A percentile compares a stretch with the other conserved stretches of the same genome.
Evolutionary conservation across 2,888 invertebrate species (phyloP).

Genomic region (Acanthosepion lycidas): DNA sequence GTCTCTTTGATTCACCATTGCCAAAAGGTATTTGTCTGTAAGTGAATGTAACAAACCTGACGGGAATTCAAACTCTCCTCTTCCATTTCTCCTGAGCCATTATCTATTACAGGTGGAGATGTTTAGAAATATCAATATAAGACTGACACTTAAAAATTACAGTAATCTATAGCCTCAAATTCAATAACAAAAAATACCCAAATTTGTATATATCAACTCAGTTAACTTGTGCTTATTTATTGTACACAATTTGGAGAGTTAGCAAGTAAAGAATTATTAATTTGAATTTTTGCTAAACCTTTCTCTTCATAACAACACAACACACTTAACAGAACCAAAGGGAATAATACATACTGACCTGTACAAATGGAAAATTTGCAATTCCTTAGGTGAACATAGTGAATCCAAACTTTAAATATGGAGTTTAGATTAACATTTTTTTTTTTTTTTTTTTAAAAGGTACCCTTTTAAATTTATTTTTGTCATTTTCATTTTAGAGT

Average conservation of each 20-base stretch:
- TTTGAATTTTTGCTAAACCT: neutral
- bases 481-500: neutral
- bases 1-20: too few relatives aligned
- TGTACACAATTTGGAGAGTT: neutral
- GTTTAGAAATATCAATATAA: too few relatives aligned
- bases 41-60: too few relatives aligned
- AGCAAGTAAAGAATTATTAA: neutral
- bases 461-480: neutral
- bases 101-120: too few relatives aligned
- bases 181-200: neutral
- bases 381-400: neutral
- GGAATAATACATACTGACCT: neutral
- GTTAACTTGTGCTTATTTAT: neutral
- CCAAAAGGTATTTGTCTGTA: too few relatives aligned
- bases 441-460: too few relatives aligned
- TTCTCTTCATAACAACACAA: neutral
- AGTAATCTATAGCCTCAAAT: neutral
- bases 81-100: too few relatives aligned
- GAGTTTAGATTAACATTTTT: neutral
- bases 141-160: too few relatives aligned
- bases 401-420: neutral
- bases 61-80: too few relatives aligned
- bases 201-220: neutral
- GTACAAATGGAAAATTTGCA: neutral
- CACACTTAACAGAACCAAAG: neutral